Evolutionary conservation across 2,888 invertebrate genomes (phyloP), one percentile per base, ranked within the genome.

Genomic region (Pheosia gnoma): DNA sequence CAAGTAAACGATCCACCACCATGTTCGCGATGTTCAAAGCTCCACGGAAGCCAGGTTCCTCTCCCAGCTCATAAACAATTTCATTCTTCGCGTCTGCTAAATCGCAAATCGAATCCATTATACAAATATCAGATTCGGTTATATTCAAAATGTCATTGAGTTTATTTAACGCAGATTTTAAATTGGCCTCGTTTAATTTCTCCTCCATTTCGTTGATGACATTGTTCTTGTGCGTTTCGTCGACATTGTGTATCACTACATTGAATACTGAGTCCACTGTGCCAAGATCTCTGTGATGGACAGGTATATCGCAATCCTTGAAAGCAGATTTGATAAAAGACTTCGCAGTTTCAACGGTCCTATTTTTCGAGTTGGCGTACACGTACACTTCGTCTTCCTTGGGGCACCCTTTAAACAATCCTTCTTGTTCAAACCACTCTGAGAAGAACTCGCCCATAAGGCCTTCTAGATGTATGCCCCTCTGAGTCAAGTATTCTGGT

Each of bases 401-500:
- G 4, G 74, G 72, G 37, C 74, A 74, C 0, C 54, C 60, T 55
- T 64, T 55, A 4, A 74, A 39, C 52, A 74, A 61, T 6, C 61
- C 11, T 59, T 68, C 63, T 4, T 58, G 57, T 47, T 66, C 55
- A 3, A 74, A 70, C 74, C 72, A 74, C 37, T 70, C 38, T 36
- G 57, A 41, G 45, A 74, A 70, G 51, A 72, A 74, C 62, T 67
- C 65, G 0, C 72, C 74, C 63, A 74, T 68, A 13, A 65, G 63
- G 9, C 68, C 61, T 61, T 74, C 74, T 7, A 66, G 0, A 25
- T 25, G 41, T 10, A 59, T 60, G 52, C 74, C 74, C 58, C 59
- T 68, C 5, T 45, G 51, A 5, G 74, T 74, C 51, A 74, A 58
- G 4, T 38, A 0, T 25, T 70, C 74, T 1, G 13, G 41, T 5